Evolutionary conservation across 92 coral and sea anemone species (phyloP).

Genomic region (Siderastrea siderea): DNA sequence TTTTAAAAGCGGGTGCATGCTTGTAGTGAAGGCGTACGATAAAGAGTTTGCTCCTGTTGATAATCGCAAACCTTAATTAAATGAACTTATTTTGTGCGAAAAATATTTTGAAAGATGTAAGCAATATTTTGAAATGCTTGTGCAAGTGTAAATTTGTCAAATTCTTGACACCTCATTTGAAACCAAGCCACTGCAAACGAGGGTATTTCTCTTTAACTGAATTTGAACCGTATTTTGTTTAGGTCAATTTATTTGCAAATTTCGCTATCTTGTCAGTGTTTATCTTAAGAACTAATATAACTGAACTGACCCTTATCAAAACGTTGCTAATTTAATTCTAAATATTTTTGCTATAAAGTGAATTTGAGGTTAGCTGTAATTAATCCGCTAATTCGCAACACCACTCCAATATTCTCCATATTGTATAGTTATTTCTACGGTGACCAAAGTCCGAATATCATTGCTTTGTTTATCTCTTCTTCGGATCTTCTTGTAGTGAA

Average conservation of each 20-base stretch:
- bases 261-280: background rate
- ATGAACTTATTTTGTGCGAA: background rate
- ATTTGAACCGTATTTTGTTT: background rate
- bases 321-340: slow-evolving; percentile 1
- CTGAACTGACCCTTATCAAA: slow-evolving; percentile 1
- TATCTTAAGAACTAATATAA: slow-evolving; percentile 10
- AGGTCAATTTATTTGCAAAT: background rate
- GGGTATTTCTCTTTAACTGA: background rate
- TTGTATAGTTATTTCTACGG: background rate
- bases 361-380: slow-evolving; percentile 1
- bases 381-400: background rate
- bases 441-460: background rate
- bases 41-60: no score
- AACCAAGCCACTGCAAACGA: background rate
- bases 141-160: slow-evolving; percentile 27
- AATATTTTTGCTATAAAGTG: slow-evolving; percentile 5
- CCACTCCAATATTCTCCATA: no score
- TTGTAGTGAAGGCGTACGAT: no score
- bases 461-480: background rate
- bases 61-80: background rate
- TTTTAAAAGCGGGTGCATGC: no score
- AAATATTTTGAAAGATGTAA: background rate
- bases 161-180: background rate
- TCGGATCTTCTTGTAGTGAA: background rate
- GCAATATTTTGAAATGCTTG: background rate